Percentiles rank a stretch among this genome's conserved stretches.
These are phyloP conservation scores for Herminia tarsipennalis DNA, from an alignment of 2,888 invertebrate genomes.

Conservation along the genomic window DNA sequence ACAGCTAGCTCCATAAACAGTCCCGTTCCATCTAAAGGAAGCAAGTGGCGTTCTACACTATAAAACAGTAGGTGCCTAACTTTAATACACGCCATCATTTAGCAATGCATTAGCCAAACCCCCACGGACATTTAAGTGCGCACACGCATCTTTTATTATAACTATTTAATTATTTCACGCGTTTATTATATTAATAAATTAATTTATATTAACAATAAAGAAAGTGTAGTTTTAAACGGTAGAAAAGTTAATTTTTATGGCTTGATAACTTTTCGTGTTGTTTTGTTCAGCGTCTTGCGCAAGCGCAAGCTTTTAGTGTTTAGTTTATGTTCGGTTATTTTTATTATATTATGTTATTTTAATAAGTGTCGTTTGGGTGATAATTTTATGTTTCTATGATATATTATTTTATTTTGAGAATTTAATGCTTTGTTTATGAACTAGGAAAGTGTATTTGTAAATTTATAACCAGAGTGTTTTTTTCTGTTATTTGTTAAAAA, in stretches of 20 bases:
- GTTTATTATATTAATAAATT: conserved; percentile 41
- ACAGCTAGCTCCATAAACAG: neutral
- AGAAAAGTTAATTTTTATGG: conserved; percentile 48
- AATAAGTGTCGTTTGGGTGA: conserved; percentile 6
- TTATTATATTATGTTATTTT: conserved; percentile 15
- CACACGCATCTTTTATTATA: conserved; percentile 32
- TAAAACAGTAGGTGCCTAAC: conserved; percentile 39
- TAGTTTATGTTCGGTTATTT: conserved; percentile 24
- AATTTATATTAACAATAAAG: conserved; percentile 40
- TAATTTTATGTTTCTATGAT: conserved; percentile 6
- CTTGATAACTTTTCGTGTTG: conserved; percentile 42
- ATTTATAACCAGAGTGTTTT: neutral
- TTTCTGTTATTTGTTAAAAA: no score
- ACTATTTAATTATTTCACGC: conserved; percentile 29
- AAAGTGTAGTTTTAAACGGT: conserved; percentile 28
- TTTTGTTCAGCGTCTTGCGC: conserved; percentile 42
- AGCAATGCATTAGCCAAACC: conserved; percentile 24
- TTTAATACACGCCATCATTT: conserved; percentile 30
- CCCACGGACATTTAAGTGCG: conserved; percentile 10
- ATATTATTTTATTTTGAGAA: conserved; percentile 2
- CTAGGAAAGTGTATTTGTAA: no score
- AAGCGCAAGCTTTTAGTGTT: conserved; percentile 19
- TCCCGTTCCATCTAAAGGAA: neutral
- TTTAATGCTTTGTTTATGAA: neutral
- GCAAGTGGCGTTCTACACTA: neutral